These are phyloP conservation scores for Carollia perspicillata DNA, from an alignment of 2,113 vertebrate species.

Conservation along the genomic window DNA sequence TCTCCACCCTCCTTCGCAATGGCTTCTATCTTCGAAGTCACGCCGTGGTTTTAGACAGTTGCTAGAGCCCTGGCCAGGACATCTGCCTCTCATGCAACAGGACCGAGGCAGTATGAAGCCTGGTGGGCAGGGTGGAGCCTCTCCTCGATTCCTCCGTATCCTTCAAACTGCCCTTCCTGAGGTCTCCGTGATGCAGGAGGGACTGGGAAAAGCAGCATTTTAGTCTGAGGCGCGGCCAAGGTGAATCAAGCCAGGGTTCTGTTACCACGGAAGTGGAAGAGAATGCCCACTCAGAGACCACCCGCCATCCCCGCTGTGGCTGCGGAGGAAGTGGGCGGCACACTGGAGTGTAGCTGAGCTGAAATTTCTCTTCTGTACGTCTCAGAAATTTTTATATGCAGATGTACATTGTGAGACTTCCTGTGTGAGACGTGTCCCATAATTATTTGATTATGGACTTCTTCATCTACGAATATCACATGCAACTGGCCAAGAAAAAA, in stretches of 20 bases:
- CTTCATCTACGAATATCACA: neutral
- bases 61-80: neutral
- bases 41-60: neutral
- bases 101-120: neutral
- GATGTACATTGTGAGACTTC: neutral
- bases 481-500: neutral
- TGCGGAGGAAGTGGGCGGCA: accelerated
- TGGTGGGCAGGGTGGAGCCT: neutral
- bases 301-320: no score
- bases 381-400: neutral
- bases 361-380: neutral
- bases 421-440: neutral
- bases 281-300: neutral
- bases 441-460: neutral
- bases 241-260: neutral
- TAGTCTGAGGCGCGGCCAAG: neutral
- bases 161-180: neutral
- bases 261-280: neutral
- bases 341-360: neutral
- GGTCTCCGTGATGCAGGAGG: neutral
- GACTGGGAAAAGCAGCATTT: neutral
- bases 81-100: neutral
- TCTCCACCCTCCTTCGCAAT: neutral
- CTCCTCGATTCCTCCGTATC: neutral
- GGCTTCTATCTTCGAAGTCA: neutral